Evolutionary conservation across 2,113 vertebrate genomes (phyloP).

Genomic region (Emberiza fucata): DNA sequence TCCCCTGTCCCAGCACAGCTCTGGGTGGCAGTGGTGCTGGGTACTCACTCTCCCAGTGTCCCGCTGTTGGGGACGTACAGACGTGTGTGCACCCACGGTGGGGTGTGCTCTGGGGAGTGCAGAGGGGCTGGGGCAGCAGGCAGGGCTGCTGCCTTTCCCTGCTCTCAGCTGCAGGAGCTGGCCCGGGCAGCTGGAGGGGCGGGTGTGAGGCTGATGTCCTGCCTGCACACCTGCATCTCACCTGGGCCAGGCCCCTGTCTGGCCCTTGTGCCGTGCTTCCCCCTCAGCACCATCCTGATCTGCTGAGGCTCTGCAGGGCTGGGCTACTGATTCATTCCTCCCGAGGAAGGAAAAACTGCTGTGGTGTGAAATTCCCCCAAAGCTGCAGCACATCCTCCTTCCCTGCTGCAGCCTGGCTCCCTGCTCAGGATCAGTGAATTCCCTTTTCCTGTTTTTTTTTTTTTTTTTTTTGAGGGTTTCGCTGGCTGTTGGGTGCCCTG

Average conservation of each 20-base stretch:
- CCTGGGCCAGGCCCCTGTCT: not conserved
- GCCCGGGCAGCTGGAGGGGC: not conserved
- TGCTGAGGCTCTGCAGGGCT: not conserved
- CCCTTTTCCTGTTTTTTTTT: not conserved
- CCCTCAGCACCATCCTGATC: not conserved
- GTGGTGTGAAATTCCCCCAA: not conserved
- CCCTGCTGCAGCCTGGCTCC: not conserved
- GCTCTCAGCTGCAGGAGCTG: not conserved
- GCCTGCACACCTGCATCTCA: not conserved
- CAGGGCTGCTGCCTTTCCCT: not conserved
- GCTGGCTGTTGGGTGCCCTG: not conserved
- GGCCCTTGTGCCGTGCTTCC: accelerated
- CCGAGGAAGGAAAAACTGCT: not conserved
- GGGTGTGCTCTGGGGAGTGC: not conserved
- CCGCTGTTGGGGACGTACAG: accelerated
- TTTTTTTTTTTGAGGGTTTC: not conserved
- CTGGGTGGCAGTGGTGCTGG: not conserved
- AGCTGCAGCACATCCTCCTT: not conserved
- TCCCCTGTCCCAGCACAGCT: accelerated
- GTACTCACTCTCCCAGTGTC: accelerated
- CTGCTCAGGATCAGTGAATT: not conserved
- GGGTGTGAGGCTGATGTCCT: not conserved
- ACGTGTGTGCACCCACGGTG: accelerated
- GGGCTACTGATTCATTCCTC: not conserved
- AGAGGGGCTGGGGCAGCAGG: not conserved